phyloP scores from a whole-genome alignment of 2,888 invertebrate genomes.

The Thereva nobilitata region DNA sequence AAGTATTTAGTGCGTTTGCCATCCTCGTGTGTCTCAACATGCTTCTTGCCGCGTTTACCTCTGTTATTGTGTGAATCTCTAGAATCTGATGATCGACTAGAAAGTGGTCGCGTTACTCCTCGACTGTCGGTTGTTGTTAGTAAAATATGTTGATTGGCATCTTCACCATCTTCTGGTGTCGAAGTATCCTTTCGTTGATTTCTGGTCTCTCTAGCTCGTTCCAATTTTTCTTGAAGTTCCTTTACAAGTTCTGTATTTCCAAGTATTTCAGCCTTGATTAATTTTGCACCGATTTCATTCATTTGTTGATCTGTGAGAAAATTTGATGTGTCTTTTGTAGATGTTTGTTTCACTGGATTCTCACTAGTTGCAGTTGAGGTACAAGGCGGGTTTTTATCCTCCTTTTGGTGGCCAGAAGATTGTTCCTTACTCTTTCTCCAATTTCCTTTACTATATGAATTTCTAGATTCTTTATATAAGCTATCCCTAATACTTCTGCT shows the following conservation, averaged over 20 bases:
- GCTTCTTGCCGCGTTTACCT: constrained; percentile 57
- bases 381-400: not conserved
- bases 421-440: constrained; percentile 44
- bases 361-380: not conserved
- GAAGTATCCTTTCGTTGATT: constrained; percentile 22
- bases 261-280: constrained; percentile 92
- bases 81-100: constrained; percentile 38
- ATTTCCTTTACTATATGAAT: constrained; percentile 37
- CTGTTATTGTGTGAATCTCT: constrained; percentile 52
- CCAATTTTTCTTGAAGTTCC: constrained; percentile 75
- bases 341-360: too few species aligned
- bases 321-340: not conserved
- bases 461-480: constrained; percentile 21
- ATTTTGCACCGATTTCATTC: constrained; percentile 87
- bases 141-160: constrained; percentile 61
- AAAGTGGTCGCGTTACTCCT: constrained; percentile 72
- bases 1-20: constrained; percentile 81
- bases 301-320: constrained; percentile 78
- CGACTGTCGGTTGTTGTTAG: constrained; percentile 69
- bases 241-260: constrained; percentile 73
- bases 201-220: constrained; percentile 65
- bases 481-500: constrained; percentile 39
- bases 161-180: constrained; percentile 40
- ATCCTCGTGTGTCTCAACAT: constrained; percentile 70
- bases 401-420: not conserved